Conservation (phyloP, 2,797 vertebrate genomes). For the Falco biarmicus region DNA sequence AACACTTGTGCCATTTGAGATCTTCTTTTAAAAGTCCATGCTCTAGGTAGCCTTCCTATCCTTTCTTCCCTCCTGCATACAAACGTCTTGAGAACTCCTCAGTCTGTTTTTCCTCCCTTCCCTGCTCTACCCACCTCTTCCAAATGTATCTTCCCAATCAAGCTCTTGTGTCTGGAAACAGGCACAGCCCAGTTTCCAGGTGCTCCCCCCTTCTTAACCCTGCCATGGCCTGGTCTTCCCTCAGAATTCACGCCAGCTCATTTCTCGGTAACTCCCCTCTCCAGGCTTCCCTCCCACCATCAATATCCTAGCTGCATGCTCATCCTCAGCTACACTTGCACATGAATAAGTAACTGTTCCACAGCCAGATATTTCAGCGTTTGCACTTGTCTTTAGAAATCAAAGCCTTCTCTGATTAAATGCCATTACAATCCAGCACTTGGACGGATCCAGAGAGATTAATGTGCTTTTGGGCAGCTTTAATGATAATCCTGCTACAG, state of each 20-base stretch:
- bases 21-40: neutral
- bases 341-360: constrained; percentile 63
- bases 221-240: neutral
- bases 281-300: neutral
- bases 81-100: neutral
- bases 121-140: neutral
- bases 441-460: constrained; percentile 70
- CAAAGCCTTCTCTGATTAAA: constrained; percentile 76
- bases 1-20: neutral
- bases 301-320: neutral
- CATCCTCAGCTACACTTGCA: constrained; percentile 3
- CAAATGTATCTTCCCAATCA: neutral
- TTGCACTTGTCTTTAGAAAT: constrained; percentile 76
- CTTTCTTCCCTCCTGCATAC: neutral
- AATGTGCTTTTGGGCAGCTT: constrained; percentile 71
- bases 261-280: neutral
- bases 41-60: neutral
- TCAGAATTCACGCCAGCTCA: neutral
- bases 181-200: neutral
- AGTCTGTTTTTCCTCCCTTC: neutral
- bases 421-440: constrained; percentile 69
- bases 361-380: constrained; percentile 65
- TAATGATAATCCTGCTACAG: constrained; percentile 71
- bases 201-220: neutral
- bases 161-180: neutral